A percentile compares a stretch with the other conserved stretches of the same genome.
Conservation (phyloP, 2,113 vertebrate genomes). For the Poecile atricapillus region DNA sequence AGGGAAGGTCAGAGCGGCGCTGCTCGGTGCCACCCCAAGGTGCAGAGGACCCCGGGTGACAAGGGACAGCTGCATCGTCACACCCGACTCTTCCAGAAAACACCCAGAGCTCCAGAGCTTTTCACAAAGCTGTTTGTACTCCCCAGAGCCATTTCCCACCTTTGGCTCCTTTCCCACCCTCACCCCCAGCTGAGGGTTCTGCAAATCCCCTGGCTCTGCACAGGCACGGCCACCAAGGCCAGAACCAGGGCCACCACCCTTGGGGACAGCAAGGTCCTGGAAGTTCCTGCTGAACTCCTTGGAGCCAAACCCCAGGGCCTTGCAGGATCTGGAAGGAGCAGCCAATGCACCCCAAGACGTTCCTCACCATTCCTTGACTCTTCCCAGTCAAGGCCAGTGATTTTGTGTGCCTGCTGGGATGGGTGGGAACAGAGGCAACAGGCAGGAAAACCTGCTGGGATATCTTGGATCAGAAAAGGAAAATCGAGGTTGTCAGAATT, state of each 20-base stretch:
- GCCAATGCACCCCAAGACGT: rapidly evolving
- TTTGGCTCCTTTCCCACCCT: neutral
- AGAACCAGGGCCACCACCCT: rapidly evolving
- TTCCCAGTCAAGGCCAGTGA: rapidly evolving
- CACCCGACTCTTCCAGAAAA: rapidly evolving
- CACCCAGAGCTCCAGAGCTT: neutral
- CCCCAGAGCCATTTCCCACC: neutral
- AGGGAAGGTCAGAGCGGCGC: neutral
- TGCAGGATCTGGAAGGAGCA: neutral
- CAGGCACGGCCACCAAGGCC: rapidly evolving
- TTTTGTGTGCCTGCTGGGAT: rapidly evolving
- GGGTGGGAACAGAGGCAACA: neutral
- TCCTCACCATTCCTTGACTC: too few relatives aligned
- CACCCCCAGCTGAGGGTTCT: rapidly evolving
- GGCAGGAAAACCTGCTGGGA: neutral
- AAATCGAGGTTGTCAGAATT: neutral
- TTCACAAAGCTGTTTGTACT: neutral
- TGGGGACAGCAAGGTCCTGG: neutral
- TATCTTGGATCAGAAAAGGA: neutral
- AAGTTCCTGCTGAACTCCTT: neutral
- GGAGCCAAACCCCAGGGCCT: neutral
- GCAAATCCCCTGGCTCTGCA: neutral
- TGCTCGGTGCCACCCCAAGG: rapidly evolving
- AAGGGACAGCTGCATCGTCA: rapidly evolving
- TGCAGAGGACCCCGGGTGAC: neutral